Base-by-base conservation (phyloP, 1,140 invertebrate genomes). In the Amyelois transitella region DNA sequence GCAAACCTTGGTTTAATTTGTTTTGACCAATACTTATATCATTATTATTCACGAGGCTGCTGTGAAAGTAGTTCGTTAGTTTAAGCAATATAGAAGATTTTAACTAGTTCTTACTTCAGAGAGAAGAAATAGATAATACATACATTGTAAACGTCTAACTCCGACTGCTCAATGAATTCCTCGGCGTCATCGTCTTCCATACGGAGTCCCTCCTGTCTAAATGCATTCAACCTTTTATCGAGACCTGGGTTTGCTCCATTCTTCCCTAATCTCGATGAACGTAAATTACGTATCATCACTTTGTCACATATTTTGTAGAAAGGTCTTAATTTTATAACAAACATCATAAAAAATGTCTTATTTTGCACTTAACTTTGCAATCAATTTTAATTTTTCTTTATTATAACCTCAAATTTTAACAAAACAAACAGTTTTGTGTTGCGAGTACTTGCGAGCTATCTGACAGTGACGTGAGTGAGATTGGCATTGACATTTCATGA, bases 111-210 rank as follows among this genome's bases (percentile, higher is more conserved):
- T n/a, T n/a, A n/a, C n/a, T n/a, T n/a, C n/a, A n/a, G n/a, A n/a
- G n/a, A n/a, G n/a, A n/a, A n/a, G n/a, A 48, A 48, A 21, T 48
- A n/a, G 19, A 19, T 4, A 51, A 10, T 38, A 71, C 70, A 67
- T 62, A 86, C 84, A 55, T 80, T 72, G 58, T 72, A 76, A 53
- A 86, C 79, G 21, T 68, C 76, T 49, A 77, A 78, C 38, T 85
- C 71, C 0, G 82, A 83, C 55, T 77, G 57, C 53, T 86, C 80
- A 12, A 85, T 60, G 47, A 77, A 77, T 52, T 86, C 77, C 68
- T 85, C 81, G 19, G 67, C 62, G 58, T 84, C 65, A 8, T 80
- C 72, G 18, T 82, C 70, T 50, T 72, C 67, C 28, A 85, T 51
- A 21, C 59, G 72, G 4, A 85, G 55, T 17, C 75, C 75, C 18